Conservation (phyloP, 2,113 vertebrate genomes). For the Astatoreochromis straeleni region DNA sequence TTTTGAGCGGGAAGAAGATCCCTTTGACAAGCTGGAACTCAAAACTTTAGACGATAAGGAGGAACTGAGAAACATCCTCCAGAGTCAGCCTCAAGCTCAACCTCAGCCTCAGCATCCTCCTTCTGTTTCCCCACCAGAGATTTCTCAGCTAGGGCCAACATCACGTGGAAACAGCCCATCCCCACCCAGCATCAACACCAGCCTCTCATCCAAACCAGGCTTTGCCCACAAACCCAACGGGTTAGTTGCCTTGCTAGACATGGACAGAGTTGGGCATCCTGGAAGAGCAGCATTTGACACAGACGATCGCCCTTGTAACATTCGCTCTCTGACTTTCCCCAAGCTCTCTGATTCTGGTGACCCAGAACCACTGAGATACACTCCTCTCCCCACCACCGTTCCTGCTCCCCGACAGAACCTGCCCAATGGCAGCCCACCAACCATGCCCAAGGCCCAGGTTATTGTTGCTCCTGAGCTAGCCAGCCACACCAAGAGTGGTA, state of each 20-base stretch:
- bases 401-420: constrained; percentile 57
- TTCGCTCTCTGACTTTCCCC: constrained; percentile 92
- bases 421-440: constrained; percentile 71
- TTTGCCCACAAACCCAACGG: constrained; percentile 89
- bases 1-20: constrained; percentile 97
- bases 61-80: constrained; percentile 89
- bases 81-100: constrained; percentile 68
- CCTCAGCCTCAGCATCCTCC: constrained; percentile 42
- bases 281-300: constrained; percentile 54
- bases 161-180: constrained; percentile 59
- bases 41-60: constrained; percentile 95
- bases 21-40: constrained; percentile 93
- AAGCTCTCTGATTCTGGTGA: constrained; percentile 88
- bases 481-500: constrained; percentile 43
- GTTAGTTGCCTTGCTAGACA: constrained; percentile 83
- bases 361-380: constrained; percentile 38
- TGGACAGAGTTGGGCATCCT: constrained; percentile 76
- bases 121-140: constrained; percentile 44
- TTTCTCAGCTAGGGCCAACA: constrained; percentile 50
- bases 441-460: constrained; percentile 42
- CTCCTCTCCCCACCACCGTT: constrained; percentile 21
- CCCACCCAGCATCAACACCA: constrained; percentile 56
- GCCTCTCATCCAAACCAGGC: constrained; percentile 55
- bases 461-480: constrained; percentile 36
- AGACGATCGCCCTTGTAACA: constrained; percentile 83